Base-by-base conservation (phyloP, 2,113 vertebrate genomes). In the Chaenocephalus aceratus region DNA sequence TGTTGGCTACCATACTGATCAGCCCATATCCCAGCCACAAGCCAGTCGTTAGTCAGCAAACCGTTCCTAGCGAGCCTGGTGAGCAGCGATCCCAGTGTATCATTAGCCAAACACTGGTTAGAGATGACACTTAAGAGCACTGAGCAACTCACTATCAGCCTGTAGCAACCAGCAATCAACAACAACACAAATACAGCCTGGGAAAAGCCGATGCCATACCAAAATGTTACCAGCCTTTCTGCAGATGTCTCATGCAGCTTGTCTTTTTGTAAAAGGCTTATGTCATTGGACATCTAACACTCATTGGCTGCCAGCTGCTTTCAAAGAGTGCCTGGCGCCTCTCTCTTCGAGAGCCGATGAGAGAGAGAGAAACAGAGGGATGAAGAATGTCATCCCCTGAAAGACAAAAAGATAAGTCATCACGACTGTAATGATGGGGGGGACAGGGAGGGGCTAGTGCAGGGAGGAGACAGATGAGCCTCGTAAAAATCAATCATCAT, bases 91-190 rank as follows among this genome's bases (percentile, higher is more conserved):
- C 84, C 84, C 82, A 86, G 84, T 88, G 75, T 90, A 84, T 91
- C 86, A 91, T 92, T 89, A 90, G 80, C 87, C 87, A 86, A 90
- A 90, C 88, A 77, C 79, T 86, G 90, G 89, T 93, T 88, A 77
- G 84, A 84, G 80, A 91, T 88, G 92, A 93, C 88, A 89, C 91
- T 85, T 78, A 75, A 83, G 68, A 69, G 87, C 76, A 45, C 58
- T 54, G 48, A 74, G 78, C 30, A 44, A 63, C 81, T 76, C 76
- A 59, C 56, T 74, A 88, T 77, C 72, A 44, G 86, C 60, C 79
- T 86, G 72, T 89, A 90, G 89, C 90, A 93, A 90, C 87, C 87
- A 21, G 87, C 89, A 90, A 89, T 88, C 86, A 90, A 79, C 80
- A 90, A 92, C 89, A 91, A 89, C 86, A 92, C 76, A 86, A 82